Base-by-base conservation (phyloP, 2,113 vertebrate species). In the Chrysochloris asiatica region DNA sequence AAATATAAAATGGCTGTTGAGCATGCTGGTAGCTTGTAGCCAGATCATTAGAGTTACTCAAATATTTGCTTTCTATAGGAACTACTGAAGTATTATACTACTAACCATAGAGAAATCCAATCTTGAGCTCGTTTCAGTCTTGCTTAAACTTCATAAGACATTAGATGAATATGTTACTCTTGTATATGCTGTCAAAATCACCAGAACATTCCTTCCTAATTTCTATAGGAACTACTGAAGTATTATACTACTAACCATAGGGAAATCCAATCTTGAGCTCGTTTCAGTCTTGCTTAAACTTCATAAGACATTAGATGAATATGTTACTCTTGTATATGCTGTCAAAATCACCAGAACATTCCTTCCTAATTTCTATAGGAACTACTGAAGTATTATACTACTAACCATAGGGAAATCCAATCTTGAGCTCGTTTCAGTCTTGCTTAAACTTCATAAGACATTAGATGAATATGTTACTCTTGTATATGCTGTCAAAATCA, bases 1-100 rank as follows among this genome's bases (percentile, higher is more conserved):
- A 91, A 91, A 93, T 88, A 73, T 80, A 93, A 92, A 86, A 84
- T 86, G 90, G n/a, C 21, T 96, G 59, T 85, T 80, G 48, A 90
- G 89, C 63, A 80, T 86, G 16, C 63, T 85, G n/a, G 56, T 48
- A 88, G 52, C n/a, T 67, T 85, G 61, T 0, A 30, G 26, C 82
- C 67, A 81, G 56, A 47, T 93, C 41, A 71, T 83, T 91, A 86
- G 47, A 78, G 36, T 72, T 69, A 86, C 80, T 63, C 65, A 93
- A 63, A 95, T 81, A 0, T 7, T 82, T 95, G 24, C 45, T 95
- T 93, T 86, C 63, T 81, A 26, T 28, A 83, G 8, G 21, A 84
- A 63, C 75, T 79, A 91, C 8, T 75, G 33, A 71, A 88, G 59
- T 91, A 83, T 56, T 84, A 78, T 59, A 48, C 4, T 78, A 26